Percentiles rank a stretch among this genome's conserved stretches.
Evolutionary conservation across 2,113 vertebrate genomes (phyloP).

Genomic region (Nesoenas mayeri): DNA sequence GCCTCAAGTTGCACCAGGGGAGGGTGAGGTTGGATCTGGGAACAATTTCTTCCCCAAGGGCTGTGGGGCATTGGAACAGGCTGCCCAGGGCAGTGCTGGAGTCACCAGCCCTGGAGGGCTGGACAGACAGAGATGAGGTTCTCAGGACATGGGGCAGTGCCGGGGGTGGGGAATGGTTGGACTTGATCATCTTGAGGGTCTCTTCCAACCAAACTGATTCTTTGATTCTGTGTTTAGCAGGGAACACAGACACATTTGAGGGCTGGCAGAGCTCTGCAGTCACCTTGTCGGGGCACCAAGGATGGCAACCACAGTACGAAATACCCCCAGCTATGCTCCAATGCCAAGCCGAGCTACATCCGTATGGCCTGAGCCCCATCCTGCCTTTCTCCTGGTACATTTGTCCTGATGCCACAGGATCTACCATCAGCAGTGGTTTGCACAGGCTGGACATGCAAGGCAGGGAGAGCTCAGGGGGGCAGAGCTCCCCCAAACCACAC

Average conservation of each 20-base stretch:
- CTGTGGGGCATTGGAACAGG: too few species aligned
- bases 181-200: too few species aligned
- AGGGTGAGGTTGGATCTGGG: too few species aligned
- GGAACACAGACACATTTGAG: neutral
- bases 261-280: neutral
- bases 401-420: neutral
- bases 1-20: too few species aligned
- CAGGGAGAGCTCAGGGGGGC: neutral
- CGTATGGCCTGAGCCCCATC: fast-evolving
- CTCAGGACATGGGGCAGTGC: too few species aligned
- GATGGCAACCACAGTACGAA: neutral
- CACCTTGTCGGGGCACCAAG: neutral
- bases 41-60: too few species aligned
- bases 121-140: too few species aligned
- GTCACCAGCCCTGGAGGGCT: too few species aligned
- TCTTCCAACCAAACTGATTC: too few species aligned
- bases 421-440: too few species aligned
- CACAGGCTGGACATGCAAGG: neutral
- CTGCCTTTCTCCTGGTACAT: neutral
- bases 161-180: too few species aligned
- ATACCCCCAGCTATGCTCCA: neutral
- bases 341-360: neutral
- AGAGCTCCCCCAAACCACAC: neutral
- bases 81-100: too few species aligned
- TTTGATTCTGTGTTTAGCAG: neutral